Conservation (phyloP, 1,140 invertebrate genomes). For the Asobara japonica region DNA sequence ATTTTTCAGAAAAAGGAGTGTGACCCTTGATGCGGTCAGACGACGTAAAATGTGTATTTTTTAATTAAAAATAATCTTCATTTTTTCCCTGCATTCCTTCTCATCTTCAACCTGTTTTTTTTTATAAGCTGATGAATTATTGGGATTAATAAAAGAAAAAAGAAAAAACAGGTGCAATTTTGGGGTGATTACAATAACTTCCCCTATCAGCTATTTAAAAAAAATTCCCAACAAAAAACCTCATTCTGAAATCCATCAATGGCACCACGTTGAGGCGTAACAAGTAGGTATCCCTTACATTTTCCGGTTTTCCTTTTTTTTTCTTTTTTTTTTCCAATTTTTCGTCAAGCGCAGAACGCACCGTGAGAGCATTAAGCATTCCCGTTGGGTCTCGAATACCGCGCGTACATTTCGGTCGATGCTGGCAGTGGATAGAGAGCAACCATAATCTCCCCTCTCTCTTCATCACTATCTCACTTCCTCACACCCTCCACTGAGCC, state of each 20-base stretch:
- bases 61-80: too few species aligned
- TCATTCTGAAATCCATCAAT: not conserved
- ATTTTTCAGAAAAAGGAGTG: too few species aligned
- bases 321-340: constrained; percentile 47
- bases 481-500: constrained; percentile 20
- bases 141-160: too few species aligned
- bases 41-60: too few species aligned
- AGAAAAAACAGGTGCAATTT: too few species aligned
- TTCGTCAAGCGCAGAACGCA: constrained; percentile 54
- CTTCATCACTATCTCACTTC: constrained; percentile 37
- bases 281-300: constrained; percentile 52
- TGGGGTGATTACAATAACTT: too few species aligned
- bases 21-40: too few species aligned
- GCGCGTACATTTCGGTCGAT: constrained; percentile 56
- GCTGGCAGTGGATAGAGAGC: constrained; percentile 39
- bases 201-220: not conserved
- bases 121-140: too few species aligned
- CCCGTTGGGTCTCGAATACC: constrained; percentile 58
- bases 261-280: constrained; percentile 47
- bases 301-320: constrained; percentile 30
- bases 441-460: constrained; percentile 10
- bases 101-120: too few species aligned
- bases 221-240: not conserved
- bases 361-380: constrained; percentile 62
- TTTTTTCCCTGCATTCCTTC: too few species aligned